Conservation (phyloP, 2,797 vertebrate genomes). For the Novumbra hubbsi region DNA sequence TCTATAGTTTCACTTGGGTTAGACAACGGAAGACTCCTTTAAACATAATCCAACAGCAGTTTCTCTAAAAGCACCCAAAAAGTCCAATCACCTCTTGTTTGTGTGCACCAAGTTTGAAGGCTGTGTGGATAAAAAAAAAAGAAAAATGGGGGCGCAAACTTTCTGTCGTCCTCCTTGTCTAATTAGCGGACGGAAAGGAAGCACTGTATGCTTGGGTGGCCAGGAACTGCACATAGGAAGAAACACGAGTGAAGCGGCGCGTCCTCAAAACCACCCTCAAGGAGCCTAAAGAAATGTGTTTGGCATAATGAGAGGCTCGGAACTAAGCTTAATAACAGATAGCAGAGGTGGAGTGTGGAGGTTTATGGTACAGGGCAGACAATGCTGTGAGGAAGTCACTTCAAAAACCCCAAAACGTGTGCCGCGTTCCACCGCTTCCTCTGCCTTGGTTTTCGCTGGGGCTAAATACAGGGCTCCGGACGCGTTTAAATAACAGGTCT, state of each 20-base stretch:
- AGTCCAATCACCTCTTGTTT: slow-evolving; percentile 36
- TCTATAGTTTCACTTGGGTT: background rate
- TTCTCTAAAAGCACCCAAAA: background rate
- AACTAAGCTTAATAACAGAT: slow-evolving; percentile 76
- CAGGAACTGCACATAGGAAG: slow-evolving; percentile 61
- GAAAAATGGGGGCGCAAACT: slow-evolving; percentile 64
- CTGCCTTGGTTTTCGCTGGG: slow-evolving; percentile 66
- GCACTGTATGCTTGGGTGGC: slow-evolving; percentile 68
- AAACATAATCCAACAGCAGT: background rate
- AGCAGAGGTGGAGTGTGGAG: slow-evolving; percentile 69
- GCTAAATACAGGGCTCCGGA: slow-evolving; percentile 73
- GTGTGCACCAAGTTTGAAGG: slow-evolving; percentile 44
- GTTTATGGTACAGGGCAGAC: slow-evolving; percentile 65
- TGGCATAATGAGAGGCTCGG: slow-evolving; percentile 70
- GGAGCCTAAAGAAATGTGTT: slow-evolving; percentile 57
- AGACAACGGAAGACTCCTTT: background rate
- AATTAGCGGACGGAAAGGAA: slow-evolving; percentile 67
- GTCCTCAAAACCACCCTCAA: slow-evolving; percentile 65
- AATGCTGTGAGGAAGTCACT: slow-evolving; percentile 75
- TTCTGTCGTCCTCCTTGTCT: slow-evolving; percentile 62
- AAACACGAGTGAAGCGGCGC: slow-evolving; percentile 37
- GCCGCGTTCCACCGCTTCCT: slow-evolving; percentile 71
- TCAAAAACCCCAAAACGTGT: slow-evolving; percentile 71
- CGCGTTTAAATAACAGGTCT: slow-evolving; percentile 60
- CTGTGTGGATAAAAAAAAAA: slow-evolving; percentile 34